Percentiles rank a stretch among this genome's conserved stretches.
These are phyloP conservation scores for Pangasius djambal DNA, from an alignment of 2,797 vertebrate species.

Conservation along the genomic window DNA sequence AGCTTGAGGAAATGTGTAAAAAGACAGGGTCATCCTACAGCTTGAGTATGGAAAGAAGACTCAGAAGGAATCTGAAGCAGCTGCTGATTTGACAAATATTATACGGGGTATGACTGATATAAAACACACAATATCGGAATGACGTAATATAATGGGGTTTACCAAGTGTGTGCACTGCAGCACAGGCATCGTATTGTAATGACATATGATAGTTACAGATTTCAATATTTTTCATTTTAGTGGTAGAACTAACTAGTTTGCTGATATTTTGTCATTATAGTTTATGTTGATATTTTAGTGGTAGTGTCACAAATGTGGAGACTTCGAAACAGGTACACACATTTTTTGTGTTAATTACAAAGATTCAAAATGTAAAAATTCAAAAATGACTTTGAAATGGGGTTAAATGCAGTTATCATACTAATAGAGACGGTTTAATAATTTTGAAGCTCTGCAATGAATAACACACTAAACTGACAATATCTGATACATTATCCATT, in stretches of 20 bases:
- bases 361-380: background rate
- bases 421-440: background rate
- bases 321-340: no score
- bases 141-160: background rate
- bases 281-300: background rate
- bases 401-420: background rate
- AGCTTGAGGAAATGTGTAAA: background rate
- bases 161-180: background rate
- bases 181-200: background rate
- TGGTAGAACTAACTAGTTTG: background rate
- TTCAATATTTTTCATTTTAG: background rate
- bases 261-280: background rate
- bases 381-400: background rate
- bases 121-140: background rate
- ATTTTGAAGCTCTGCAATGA: background rate
- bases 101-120: background rate
- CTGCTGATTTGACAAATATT: background rate
- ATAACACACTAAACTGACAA: background rate
- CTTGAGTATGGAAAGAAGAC: background rate
- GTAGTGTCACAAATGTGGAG: background rate
- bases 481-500: background rate
- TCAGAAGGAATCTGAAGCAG: background rate
- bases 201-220: background rate
- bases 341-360: background rate
- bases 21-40: slow-evolving; percentile 5